Evolutionary conservation across 2,797 vertebrate genomes (phyloP).

Genomic region (Gambelia wislizenii): DNA sequence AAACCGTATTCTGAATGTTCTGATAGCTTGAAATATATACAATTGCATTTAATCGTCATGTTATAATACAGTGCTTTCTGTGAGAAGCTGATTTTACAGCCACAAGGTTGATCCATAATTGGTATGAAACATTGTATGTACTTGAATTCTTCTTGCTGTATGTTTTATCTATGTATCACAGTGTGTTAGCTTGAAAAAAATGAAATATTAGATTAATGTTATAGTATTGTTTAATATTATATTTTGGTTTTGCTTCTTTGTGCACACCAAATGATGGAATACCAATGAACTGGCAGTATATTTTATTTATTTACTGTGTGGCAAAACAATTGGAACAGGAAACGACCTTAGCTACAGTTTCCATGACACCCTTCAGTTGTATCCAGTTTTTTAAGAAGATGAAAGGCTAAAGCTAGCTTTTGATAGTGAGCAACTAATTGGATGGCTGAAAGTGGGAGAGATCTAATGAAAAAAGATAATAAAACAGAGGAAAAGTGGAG

Average conservation of each 20-base stretch:
- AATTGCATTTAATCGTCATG: neutral
- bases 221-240: slow-evolving; percentile 13
- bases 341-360: slow-evolving; percentile 88
- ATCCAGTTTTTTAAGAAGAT: slow-evolving; percentile 84
- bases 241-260: slow-evolving; percentile 34
- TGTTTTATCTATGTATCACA: slow-evolving; percentile 37
- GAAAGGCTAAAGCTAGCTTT: slow-evolving; percentile 84
- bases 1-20: neutral
- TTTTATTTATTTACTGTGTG: slow-evolving; percentile 67
- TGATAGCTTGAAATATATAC: slow-evolving; percentile 17
- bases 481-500: slow-evolving; percentile 76
- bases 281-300: slow-evolving; percentile 58
- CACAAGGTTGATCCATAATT: slow-evolving; percentile 1
- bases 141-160: neutral
- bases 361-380: slow-evolving; percentile 87
- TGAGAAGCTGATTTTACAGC: neutral
- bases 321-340: slow-evolving; percentile 84
- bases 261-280: slow-evolving; percentile 54
- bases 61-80: neutral
- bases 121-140: neutral
- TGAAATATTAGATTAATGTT: slow-evolving; percentile 8
- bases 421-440: slow-evolving; percentile 89
- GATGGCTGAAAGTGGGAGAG: slow-evolving; percentile 78
- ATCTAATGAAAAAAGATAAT: slow-evolving; percentile 75
- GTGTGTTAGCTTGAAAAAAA: slow-evolving; percentile 56